Evolutionary conservation across 2,113 vertebrate species (phyloP), one percentile per base, ranked within the genome.

Genomic region (Oryzias curvinotus): DNA sequence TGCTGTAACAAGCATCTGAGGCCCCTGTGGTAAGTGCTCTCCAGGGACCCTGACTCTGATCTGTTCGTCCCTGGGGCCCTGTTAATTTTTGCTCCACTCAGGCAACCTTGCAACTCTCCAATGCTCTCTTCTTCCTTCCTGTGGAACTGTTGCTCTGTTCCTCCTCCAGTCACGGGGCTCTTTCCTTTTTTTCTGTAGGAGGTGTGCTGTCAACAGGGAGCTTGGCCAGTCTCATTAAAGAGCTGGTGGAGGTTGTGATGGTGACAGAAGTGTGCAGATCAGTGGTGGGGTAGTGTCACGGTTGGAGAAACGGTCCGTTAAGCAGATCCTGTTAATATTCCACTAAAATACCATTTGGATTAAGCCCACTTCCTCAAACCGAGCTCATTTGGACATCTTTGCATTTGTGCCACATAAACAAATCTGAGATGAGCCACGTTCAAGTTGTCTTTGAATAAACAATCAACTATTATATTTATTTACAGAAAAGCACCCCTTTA

Each of bases 1-100:
- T 84, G 88, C 82, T 85, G 81, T 89, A 89, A 91, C 86, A 91
- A 91, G 88, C 82, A 66, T 79, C 65, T 82, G 84, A 81, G 87
- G 79, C 71, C 83, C 83, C 61, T 78, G 73, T 88, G 75, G 82
- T 91, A 90, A 88, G 75, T 90, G 87, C 81, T 90, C 90, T 88
- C 84, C 46, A 3, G 78, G 85, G 91, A 86, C 68, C 57, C 18
- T 1, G 19, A 66, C 84, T 78, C 73, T 78, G 85, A 90, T 88
- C 79, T 74, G 84, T 62, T 73, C 75, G 16, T 86, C 84, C 84
- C 87, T 43, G 30, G 78, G 84, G 86, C 69, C 88, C 90, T 81
- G 86, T 88, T 91, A 85, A 88, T 91, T 91, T 89, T 85, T 87
- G 85, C 75, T 83, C 85, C 48, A 76, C 72, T 80, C 83, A 85